These are phyloP conservation scores for Orestias chungarensis DNA, from an alignment of 2,797 vertebrate species.

Conservation along the genomic window DNA sequence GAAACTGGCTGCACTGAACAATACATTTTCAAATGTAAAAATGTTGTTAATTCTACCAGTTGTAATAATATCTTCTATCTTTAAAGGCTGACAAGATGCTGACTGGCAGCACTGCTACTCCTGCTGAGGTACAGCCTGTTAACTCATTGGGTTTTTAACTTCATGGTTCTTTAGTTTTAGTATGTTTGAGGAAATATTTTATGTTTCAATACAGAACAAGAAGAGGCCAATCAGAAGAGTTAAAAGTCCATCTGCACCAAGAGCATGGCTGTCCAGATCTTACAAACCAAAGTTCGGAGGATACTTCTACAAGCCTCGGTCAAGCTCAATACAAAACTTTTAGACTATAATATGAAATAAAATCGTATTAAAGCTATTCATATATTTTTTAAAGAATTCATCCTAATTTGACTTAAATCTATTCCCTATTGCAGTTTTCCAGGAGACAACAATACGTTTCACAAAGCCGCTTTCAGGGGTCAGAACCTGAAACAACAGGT, in stretches of 20 bases:
- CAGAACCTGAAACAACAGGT: conserved; percentile 27
- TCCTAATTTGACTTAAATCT: neutral
- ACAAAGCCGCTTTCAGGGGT: conserved; percentile 44
- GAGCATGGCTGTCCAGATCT: conserved; percentile 41
- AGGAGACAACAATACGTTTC: conserved; percentile 54
- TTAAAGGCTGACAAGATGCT: conserved; percentile 24
- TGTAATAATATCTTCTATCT: neutral
- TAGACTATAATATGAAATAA: neutral
- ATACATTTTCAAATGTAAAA: neutral
- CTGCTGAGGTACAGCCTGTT: conserved; percentile 27
- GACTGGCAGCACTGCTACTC: conserved; percentile 2
- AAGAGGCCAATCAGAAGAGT: conserved; percentile 65
- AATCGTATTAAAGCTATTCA: neutral
- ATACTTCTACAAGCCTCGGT: conserved; percentile 55
- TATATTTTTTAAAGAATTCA: neutral
- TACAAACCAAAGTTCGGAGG: conserved; percentile 58
- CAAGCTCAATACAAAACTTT: conserved; percentile 17
- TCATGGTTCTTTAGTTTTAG: neutral
- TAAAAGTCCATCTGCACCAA: conserved; percentile 61
- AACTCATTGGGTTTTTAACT: neutral
- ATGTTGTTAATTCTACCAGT: neutral
- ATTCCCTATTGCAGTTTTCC: conserved; percentile 45
- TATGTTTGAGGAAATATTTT: neutral
- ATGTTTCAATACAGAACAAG: conserved; percentile 53
- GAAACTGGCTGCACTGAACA: too few relatives aligned